Base-by-base conservation (phyloP, 2,797 vertebrate species). In the Synaphobranchus kaupii region DNA sequence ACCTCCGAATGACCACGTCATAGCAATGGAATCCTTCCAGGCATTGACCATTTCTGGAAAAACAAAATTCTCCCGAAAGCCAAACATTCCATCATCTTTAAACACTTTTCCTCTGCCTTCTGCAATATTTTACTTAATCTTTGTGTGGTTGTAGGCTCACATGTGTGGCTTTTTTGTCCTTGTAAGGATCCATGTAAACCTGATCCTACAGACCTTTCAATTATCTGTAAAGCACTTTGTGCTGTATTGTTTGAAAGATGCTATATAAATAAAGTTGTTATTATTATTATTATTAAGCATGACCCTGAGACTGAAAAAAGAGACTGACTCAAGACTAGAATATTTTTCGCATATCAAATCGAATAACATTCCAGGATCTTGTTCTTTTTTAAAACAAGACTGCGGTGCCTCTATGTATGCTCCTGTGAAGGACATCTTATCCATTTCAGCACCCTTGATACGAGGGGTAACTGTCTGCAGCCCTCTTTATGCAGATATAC, bases 361-460 rank as follows among this genome's bases (percentile, higher is more conserved):
- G 66, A 71, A 48, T 34, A 47, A n/a, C 31, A 52, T 82, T 68
- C 87, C 84, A 81, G 85, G 87, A 48, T 52, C 48, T 10, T 88
- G 34, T 47, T 78, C 28, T 85, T 73, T 44, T 60, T 68, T 28
- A 63, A 71, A 85, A 85, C 44, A 71, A 85, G 84, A 50, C 63
- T 52, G 66, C 13, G 34, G 54, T 66, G 13, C 34, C 2, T 44
- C 81, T 39, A 28, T 39, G 52, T 80, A 28, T 83, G 31, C 52
- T 56, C 56, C 44, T 56, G 68, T 48, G 60, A 81, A 84, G 68
- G 44, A 86, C 71, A 52, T 25, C 54, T 73, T 86, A 60, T 86
- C 88, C 52, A 39, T 56, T 52, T 15, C 22, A 6, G 28, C 60
- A 12, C 39, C 15, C 80, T 73, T 39, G 31, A 48, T 44, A 44